phyloP scores from a whole-genome alignment of 2,113 vertebrate species.

The Engystomops pustulosus region DNA sequence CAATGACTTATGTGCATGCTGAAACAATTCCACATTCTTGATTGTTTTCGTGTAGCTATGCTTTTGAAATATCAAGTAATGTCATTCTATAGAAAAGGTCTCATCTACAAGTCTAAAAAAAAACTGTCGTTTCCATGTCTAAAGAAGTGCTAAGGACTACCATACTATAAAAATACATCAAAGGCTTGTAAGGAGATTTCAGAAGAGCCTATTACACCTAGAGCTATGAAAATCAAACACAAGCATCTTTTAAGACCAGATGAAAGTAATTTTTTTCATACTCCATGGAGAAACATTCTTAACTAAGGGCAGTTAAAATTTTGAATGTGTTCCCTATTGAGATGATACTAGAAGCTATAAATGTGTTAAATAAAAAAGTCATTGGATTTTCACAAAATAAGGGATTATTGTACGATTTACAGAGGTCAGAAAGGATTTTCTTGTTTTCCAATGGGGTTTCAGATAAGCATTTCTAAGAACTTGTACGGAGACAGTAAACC shows the following conservation, averaged over 20 bases:
- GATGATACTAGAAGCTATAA: constrained; percentile 56
- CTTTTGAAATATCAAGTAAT: constrained; percentile 38
- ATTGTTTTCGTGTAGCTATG: background rate
- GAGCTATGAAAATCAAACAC: constrained; percentile 60
- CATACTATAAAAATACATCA: constrained; percentile 57
- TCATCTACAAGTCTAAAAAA: constrained; percentile 38
- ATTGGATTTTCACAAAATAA: constrained; percentile 53
- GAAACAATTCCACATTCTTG: background rate
- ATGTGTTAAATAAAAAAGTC: constrained; percentile 50
- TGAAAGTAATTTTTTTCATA: constrained; percentile 55
- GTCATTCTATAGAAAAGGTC: constrained; percentile 40
- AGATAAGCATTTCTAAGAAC: constrained; percentile 58
- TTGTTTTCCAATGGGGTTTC: constrained; percentile 54
- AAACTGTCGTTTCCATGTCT: constrained; percentile 49
- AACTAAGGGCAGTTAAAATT: constrained; percentile 58
- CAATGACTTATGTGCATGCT: too few relatives aligned
- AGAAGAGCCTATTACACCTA: constrained; percentile 58
- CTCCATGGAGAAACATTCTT: constrained; percentile 53
- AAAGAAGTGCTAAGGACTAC: constrained; percentile 52
- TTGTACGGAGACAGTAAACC: constrained; percentile 51
- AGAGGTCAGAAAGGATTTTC: constrained; percentile 59
- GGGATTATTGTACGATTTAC: constrained; percentile 55
- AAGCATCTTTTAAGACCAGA: constrained; percentile 56
- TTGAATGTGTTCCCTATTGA: constrained; percentile 56
- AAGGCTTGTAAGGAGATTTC: constrained; percentile 56